Base-by-base conservation (phyloP, 2,113 vertebrate genomes). In the Sylvietta virens region DNA sequence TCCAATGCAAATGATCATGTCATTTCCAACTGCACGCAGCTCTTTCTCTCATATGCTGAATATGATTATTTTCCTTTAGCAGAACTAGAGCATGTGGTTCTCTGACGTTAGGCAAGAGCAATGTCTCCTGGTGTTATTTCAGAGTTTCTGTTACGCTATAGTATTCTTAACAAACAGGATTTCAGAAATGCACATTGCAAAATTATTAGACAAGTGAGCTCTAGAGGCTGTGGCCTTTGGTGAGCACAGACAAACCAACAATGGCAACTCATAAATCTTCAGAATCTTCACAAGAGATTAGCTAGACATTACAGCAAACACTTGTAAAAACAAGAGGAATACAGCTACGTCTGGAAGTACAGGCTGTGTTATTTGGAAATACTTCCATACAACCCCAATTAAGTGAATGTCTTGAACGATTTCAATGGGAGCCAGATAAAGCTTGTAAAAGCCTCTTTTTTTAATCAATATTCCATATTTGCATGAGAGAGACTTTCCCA, bases 1-100 rank as follows among this genome's bases (percentile, higher is more conserved):
- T 96, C 83, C 86, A 94, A 74, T 88, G 92, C 94, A 98, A 97
- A 98, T 96, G 94, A 96, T 95, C 77, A 71, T 96, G 97, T 96
- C 91, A 96, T 95, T 92, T 96, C 81, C 88, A 95, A 82, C 62
- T 50, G 45, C 86, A 97, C 44, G 18, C 61, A 93, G 92, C 66
- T 95, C 88, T 95, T 70, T 89, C 93, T 70, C 73, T 95, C 85
- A 42, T 85, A 97, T 31, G 13, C 85, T 96, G 92, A 97, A 96
- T 94, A 91, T 92, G 91, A 97, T 96, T 97, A 94, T 86, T 95
- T 96, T 96, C 80, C 83, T 95, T 90, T 92, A 94, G 90, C 67
- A 95, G 88, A 96, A 95, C 94, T 88, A 93, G 60, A 96, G 47
- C 85, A 86, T 2, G 3, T 95, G 92, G 95, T 93, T 96, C 92